Base-by-base conservation (phyloP, 2,113 vertebrate genomes). In the Zeus faber region DNA sequence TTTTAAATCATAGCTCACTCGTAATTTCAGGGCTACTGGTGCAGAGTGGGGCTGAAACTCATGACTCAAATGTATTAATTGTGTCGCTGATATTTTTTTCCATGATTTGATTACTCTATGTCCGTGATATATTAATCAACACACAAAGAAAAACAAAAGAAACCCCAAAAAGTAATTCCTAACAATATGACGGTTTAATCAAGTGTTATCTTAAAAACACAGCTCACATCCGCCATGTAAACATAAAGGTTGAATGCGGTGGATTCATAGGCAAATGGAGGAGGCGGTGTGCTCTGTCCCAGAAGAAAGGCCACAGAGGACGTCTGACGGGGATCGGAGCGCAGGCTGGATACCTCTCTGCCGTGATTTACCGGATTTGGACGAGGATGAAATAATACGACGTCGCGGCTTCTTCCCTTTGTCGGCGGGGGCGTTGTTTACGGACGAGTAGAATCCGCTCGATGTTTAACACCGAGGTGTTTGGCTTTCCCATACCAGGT, bases 401-500 rank as follows among this genome's bases (percentile, higher is more conserved):
- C 69, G 37, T 55, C 29, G 46, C 71, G 75, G 74, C 69, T 31
- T 55, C 29, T 59, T 21, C 21, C 2, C 58, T 62, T 56, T 46
- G n/a, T 37, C 14, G n/a, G 54, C 27, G 52, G 29, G 20, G 27
- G 45, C 72, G 72, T 79, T 79, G 68, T 73, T 74, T 55, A 51
- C 40, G 9, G 49, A 68, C 56, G 73, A 79, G 77, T 73, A 75
- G 44, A 70, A 53, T 72, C 67, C 48, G 33, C 63, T 66, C 27
- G 62, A 71, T 78, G 80, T 84, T 78, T 70, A 71, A 74, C 79
- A 58, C 10, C 3, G 69, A 31, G 45, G n/a, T 85, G 75, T 83
- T 82, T 82, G 73, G 67, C 71, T 85, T 87, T 85, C 67, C 62
- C 58, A 85, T 81, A 82, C 75, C 79, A 35, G 47, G 44, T n/a